Evolutionary conservation across 2,797 vertebrate genomes (phyloP).

Genomic region (Gobio occitaniae): DNA sequence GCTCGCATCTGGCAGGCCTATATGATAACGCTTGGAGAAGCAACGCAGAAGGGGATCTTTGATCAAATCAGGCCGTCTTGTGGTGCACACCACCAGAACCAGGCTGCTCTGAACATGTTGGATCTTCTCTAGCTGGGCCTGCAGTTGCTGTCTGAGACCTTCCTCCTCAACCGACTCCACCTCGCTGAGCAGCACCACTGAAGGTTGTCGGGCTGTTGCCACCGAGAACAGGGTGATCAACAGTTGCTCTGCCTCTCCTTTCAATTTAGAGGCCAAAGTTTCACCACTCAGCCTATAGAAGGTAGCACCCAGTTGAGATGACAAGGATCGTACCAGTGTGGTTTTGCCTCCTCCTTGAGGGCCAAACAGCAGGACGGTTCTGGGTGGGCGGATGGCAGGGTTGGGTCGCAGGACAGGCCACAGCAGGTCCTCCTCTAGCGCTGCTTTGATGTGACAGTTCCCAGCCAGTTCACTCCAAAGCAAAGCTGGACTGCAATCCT

Average conservation of each 20-base stretch:
- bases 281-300: slow-evolving; percentile 86
- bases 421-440: slow-evolving; percentile 92
- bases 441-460: slow-evolving; percentile 86
- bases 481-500: slow-evolving; percentile 88
- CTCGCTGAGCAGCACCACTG: slow-evolving; percentile 90
- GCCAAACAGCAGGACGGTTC: slow-evolving; percentile 90
- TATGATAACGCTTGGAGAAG: slow-evolving; percentile 89
- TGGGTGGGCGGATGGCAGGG: slow-evolving; percentile 77
- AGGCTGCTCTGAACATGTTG: slow-evolving; percentile 72
- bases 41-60: slow-evolving; percentile 89
- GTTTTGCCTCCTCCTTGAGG: slow-evolving; percentile 88
- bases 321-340: slow-evolving; percentile 88
- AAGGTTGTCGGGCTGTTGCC: slow-evolving; percentile 84
- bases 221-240: slow-evolving; percentile 87
- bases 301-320: slow-evolving; percentile 90
- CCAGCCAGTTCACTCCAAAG: slow-evolving; percentile 91
- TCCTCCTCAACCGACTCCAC: slow-evolving; percentile 83
- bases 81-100: slow-evolving; percentile 89
- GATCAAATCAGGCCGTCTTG: slow-evolving; percentile 87
- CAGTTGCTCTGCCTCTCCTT: slow-evolving; percentile 89
- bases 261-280: slow-evolving; percentile 85
- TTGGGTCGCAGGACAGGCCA: slow-evolving; percentile 91
- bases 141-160: slow-evolving; percentile 84
- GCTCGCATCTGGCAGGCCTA: slow-evolving; percentile 84
- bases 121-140: slow-evolving; percentile 86